Conservation (phyloP, 92 coral and sea anemone genomes). For the Metridium senile region DNA sequence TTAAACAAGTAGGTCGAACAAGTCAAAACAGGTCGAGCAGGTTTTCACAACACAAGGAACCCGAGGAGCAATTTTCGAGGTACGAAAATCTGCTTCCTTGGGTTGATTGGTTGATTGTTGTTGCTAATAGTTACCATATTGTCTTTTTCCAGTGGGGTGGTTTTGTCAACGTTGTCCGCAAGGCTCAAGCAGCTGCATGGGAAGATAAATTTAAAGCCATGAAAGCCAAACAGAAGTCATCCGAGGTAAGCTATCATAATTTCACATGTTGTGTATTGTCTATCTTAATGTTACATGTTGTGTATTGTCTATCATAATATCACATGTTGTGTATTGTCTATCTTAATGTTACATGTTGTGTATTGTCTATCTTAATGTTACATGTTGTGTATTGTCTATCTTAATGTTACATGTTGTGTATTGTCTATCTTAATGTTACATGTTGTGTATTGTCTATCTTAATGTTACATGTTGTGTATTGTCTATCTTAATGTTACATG, state of each 20-base stretch:
- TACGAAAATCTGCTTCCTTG: slow-evolving; percentile 51
- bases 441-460: no score
- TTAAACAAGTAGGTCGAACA: slow-evolving; percentile 2
- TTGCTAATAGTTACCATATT: not conserved
- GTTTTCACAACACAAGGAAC: slow-evolving; percentile 39
- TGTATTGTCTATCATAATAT: no score
- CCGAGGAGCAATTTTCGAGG: slow-evolving; percentile 57
- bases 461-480: no score
- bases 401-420: no score
- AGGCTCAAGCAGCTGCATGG: slow-evolving; percentile 98
- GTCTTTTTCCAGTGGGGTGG: slow-evolving; percentile 53
- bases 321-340: no score
- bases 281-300: no score
- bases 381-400: no score
- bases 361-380: no score
- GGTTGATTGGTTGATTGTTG: slow-evolving; percentile 22
- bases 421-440: no score
- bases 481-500: no score
- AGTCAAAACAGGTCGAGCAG: slow-evolving; percentile 29
- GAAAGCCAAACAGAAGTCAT: slow-evolving; percentile 92
- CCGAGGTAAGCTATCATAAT: slow-evolving; percentile 39
- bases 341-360: no score
- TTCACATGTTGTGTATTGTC: no score
- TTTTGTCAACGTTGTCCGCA: slow-evolving; percentile 94
- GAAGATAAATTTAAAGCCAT: slow-evolving; percentile 98